Evolutionary conservation across 2,797 vertebrate species (phyloP).

Genomic region (Echeneis naucrates): DNA sequence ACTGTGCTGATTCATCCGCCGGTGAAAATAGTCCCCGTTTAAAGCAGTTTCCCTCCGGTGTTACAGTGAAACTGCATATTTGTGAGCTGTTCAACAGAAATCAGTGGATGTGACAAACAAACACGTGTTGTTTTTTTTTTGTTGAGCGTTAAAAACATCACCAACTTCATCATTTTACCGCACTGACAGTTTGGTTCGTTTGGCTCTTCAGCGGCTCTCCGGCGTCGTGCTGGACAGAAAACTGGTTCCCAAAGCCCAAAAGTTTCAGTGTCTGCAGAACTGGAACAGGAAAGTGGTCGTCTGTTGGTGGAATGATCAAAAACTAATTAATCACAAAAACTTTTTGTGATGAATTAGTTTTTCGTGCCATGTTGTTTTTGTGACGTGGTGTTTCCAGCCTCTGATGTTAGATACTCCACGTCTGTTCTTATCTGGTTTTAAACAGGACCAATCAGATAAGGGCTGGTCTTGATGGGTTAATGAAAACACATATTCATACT

Average conservation of each 20-base stretch:
- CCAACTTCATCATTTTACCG: no score
- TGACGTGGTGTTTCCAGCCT: neutral
- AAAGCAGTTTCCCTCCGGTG: neutral
- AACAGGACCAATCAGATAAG: no score
- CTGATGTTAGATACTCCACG: no score
- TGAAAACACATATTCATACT: no score
- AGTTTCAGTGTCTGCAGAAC: neutral
- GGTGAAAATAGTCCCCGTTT: neutral
- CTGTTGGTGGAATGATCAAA: neutral
- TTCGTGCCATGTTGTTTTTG: neutral
- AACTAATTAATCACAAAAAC: neutral
- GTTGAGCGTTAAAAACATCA: no score
- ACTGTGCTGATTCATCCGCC: neutral
- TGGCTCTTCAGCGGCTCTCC: no score
- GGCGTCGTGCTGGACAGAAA: neutral
- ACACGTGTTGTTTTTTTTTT: no score
- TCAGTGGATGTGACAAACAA: no score
- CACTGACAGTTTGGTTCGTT: no score
- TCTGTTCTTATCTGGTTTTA: no score
- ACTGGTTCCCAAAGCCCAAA: neutral
- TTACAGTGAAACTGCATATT: neutral
- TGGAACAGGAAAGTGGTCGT: constrained; percentile 1
- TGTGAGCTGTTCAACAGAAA: no score
- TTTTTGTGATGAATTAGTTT: constrained; percentile 10
- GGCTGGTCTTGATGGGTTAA: no score